These are phyloP conservation scores for Callosobruchus maculatus DNA, from an alignment of 2,888 invertebrate genomes.

Conservation along the genomic window DNA sequence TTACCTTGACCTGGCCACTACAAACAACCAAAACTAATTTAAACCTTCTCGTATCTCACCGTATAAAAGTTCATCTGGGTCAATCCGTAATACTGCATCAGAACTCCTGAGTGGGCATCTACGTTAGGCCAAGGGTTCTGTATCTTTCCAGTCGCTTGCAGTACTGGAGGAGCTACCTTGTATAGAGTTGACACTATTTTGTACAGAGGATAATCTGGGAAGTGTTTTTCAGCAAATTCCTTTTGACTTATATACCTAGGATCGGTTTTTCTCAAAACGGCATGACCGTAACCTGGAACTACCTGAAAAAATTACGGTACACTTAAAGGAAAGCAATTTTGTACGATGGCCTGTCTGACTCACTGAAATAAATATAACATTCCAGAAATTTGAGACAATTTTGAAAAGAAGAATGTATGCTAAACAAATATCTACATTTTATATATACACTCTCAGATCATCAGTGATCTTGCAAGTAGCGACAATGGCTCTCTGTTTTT, in stretches of 20 bases:
- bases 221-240: not conserved
- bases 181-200: not conserved
- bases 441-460: too few relatives aligned
- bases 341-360: too few relatives aligned
- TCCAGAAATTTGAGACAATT: too few relatives aligned
- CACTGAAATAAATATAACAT: too few relatives aligned
- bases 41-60: conserved; percentile 46
- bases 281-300: not conserved
- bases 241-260: not conserved
- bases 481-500: too few relatives aligned
- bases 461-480: too few relatives aligned
- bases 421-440: too few relatives aligned
- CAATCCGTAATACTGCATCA: conserved; percentile 74
- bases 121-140: not conserved
- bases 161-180: not conserved
- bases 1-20: too few relatives aligned
- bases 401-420: too few relatives aligned
- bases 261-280: not conserved
- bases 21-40: too few relatives aligned
- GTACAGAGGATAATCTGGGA: not conserved
- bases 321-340: too few relatives aligned
- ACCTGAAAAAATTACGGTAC: not conserved
- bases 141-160: not conserved
- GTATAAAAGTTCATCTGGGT: conserved; percentile 92
- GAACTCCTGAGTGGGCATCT: not conserved